phyloP scores from a whole-genome alignment of 92 coral and sea anemone species.

The Chrysogorgia sp. region DNA sequence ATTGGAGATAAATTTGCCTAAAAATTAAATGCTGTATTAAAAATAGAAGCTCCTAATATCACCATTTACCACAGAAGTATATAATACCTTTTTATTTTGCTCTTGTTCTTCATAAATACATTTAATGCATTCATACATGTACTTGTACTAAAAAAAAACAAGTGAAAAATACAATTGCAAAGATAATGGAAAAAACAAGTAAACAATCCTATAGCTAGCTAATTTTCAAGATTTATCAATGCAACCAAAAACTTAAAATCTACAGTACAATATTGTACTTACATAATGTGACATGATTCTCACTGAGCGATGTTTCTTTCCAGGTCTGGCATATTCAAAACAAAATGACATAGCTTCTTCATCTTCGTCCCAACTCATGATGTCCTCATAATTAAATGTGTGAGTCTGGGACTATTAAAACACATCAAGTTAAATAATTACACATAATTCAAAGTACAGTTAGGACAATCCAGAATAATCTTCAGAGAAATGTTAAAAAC shows the following conservation, averaged over 20 bases:
- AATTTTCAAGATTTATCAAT: too few relatives aligned
- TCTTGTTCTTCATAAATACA: conserved; percentile 80
- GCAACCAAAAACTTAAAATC: too few relatives aligned
- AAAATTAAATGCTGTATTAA: neutral
- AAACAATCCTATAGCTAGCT: too few relatives aligned
- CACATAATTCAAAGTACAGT: too few relatives aligned
- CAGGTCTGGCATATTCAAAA: conserved; percentile 79
- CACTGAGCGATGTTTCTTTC: conserved; percentile 85
- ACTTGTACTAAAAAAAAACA: conserved; percentile 71
- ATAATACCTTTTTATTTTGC: conserved; percentile 75
- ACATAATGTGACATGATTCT: conserved; percentile 84
- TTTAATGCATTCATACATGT: conserved; percentile 81
- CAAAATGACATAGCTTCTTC: conserved; percentile 96
- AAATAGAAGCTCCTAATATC: neutral
- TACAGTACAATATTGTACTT: conserved; percentile 38
- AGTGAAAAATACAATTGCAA: neutral
- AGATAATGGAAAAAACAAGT: too few relatives aligned
- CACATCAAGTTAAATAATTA: too few relatives aligned
- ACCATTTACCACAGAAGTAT: neutral
- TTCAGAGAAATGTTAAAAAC: neutral
- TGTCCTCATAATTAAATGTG: conserved; percentile 80
- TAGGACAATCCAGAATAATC: too few relatives aligned
- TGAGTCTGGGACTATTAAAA: conserved; percentile 42
- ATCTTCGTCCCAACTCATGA: conserved; percentile 79
- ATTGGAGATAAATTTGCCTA: conserved; percentile 3